Evolutionary conservation across 2,113 vertebrate species (phyloP), one percentile per base, ranked within the genome.

Genomic region (Xiphophorus couchianus): DNA sequence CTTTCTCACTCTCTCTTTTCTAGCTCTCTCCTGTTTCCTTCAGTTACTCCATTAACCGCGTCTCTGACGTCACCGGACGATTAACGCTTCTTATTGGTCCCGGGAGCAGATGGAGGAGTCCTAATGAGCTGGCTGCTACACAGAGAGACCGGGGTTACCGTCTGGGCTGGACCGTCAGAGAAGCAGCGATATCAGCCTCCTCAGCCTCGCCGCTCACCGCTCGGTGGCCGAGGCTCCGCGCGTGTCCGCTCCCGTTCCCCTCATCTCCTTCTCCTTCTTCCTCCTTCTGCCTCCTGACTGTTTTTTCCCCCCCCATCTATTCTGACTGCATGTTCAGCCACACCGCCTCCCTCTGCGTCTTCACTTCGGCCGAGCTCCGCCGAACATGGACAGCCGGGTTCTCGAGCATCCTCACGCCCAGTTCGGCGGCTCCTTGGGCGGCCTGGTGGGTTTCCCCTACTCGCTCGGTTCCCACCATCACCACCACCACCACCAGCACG

Each of bases 371-470:
- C 85, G 90, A 84, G 89, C 89, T 85, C 86, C 86, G 94, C 93
- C 95, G 94, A 96, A 95, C 95, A 98, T 98, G 97, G 97, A 98
- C 95, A 95, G 97, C 90, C 96, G 97, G 93, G 94, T 98, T 78
- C 96, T 98, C 92, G 97, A 99, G 94, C 97, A 98, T 94, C 96
- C 97, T 91, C 97, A 97, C 91, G 96, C 96, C 96, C 97, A 96
- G 95, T 98, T 98, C 94, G 97, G 97, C 91, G 94, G 96, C 93
- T 94, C 96, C 79, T 89, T 96, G 92, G 95, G 95, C 91, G 96
- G 96, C 71, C 95, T 99, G 96, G 95, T 97, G 93, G 97, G 97
- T 62, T 99, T 98, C 91, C 97, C 97, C 79, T 98, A 99, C 94
- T 93, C 96, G 77, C 94, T 98, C 82, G 94, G 95, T 11, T 95